These are phyloP conservation scores for Scaptomyza parva DNA, from an alignment of 2,888 invertebrate species.

Conservation along the genomic window DNA sequence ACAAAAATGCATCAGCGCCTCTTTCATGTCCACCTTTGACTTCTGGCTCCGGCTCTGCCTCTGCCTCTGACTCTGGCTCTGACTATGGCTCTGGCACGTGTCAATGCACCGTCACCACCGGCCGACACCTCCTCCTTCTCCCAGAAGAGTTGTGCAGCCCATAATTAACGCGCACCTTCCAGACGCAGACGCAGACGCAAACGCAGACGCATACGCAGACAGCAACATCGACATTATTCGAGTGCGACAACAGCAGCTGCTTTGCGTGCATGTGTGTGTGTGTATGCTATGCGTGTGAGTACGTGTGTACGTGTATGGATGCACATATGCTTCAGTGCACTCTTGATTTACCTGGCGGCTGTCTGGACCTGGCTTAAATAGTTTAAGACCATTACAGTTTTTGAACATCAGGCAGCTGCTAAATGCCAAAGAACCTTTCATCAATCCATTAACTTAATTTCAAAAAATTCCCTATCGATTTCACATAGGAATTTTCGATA, in stretches of 20 bases:
- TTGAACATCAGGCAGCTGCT: conserved; percentile 44
- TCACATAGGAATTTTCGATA: neutral
- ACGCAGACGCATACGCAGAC: conserved; percentile 32
- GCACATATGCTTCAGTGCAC: conserved; percentile 44
- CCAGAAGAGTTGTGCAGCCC: conserved; percentile 23
- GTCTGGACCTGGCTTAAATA: conserved; percentile 39
- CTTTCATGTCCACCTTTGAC: conserved; percentile 36
- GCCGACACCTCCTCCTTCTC: conserved; percentile 28
- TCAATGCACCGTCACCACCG: conserved; percentile 68
- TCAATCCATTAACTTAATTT: neutral
- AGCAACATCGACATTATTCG: conserved; percentile 12
- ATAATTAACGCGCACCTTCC: conserved; percentile 53
- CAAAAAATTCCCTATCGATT: conserved; percentile 1
- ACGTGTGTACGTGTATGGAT: neutral
- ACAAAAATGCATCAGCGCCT: conserved; percentile 18
- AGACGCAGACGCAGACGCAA: conserved; percentile 42
- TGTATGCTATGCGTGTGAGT: conserved; percentile 1
- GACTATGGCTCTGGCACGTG: too few species aligned
- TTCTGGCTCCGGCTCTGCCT: too few species aligned
- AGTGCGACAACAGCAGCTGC: conserved; percentile 63
- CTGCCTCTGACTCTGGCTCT: too few species aligned
- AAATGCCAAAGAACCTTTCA: conserved; percentile 1
- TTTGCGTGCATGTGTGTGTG: too few species aligned
- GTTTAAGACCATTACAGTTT: neutral
- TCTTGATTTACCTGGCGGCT: conserved; percentile 39